Evolutionary conservation across 2,888 invertebrate genomes (phyloP), one percentile per base, ranked within the genome.

Genomic region (Elegia similella): DNA sequence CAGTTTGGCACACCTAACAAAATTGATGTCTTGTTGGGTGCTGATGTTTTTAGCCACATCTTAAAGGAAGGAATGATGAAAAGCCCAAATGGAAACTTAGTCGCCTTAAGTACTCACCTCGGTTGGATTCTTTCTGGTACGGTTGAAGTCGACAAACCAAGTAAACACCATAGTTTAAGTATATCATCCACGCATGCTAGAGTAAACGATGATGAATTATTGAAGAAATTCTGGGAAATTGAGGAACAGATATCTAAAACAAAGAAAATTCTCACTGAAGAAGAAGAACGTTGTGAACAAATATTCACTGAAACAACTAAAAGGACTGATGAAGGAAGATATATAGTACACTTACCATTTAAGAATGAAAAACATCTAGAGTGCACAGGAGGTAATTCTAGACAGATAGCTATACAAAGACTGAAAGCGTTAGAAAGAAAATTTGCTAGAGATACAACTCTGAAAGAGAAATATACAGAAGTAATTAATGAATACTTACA

Each of bases 111-210:
- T 32, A 61, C 58, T 6, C 17, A 52, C 10, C 32, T 63, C 15
- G 61, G 61, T 12, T 59, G 62, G 60, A 52, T 62, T 15, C 10
- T 60, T 13, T 60, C 57, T 1, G 61, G 62, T n/a, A 30, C 34
- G 16, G 42, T 52, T 38, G 23, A n/a, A 53, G 6, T 44, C 44
- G 29, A 30, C 17, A n/a, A 38, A 6, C 10, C 30, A 46, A 13
- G 16, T 12, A 52, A 44, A 17, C 23, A 23, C 2, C 23, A 23
- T 23, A 5, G 23, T 3, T 23, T 23, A 15, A 52, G 34, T 30
- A 56, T 48, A 42, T 29, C 15, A 0, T 34, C 44, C 5, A 43
- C 55, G 55, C 50, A 58, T 15, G 34, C 13, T 7, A 12, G n/a
- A 10, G 17, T 55, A 10, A 30, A 30, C 12, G 55, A 55, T 10